Evolutionary conservation across 2,888 invertebrate genomes (phyloP), one percentile per base, ranked within the genome.

Genomic region (Anaspis maculata): DNA sequence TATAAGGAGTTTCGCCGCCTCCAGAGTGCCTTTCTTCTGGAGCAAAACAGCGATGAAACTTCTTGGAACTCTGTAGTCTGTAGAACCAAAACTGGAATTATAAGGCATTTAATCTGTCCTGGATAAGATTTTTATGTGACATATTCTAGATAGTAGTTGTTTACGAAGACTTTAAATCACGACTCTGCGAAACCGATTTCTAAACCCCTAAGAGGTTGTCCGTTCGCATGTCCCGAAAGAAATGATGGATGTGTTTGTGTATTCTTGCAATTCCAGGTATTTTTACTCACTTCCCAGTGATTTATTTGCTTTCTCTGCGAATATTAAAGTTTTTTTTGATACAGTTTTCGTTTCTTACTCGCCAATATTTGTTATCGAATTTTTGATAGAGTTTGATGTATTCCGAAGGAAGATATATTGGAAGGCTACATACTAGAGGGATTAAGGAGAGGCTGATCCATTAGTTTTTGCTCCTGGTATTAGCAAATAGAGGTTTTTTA

Each of bases 181-280:
- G 32, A 38, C 25, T 31, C 27, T 14, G 22, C 31, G 35, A 35
- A 36, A 32, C 32, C 33, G 37, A 40, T 40, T 34, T 37, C 39
- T 36, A 32, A 41, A 34, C 35, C 46, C 44, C 44, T 45, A 49
- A 53, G 49, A 51, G 51, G 40, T 44, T 52, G 50, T 52, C 50
- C 51, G 44, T 48, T 48, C 49, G 33, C 48, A 42, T 46, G 45
- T 48, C 44, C 39, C 34, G 27, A 23, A 25, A 25, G 33, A 40
- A 37, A 52, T 54, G 54, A 54, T 54, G 44, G 54, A 54, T 54
- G 52, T 52, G 51, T 54, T 54, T 52, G 50, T 52, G 51, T 54
- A 51, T 51, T 48, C 48, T 44, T 43, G 43, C 45, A 46, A 48
- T 52, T 44, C 35, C 50, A 49, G 52, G 48, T 52, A 52, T 52